Evolutionary conservation across 1,140 invertebrate species (phyloP).

Genomic region (Dendroctonus ponderosae): DNA sequence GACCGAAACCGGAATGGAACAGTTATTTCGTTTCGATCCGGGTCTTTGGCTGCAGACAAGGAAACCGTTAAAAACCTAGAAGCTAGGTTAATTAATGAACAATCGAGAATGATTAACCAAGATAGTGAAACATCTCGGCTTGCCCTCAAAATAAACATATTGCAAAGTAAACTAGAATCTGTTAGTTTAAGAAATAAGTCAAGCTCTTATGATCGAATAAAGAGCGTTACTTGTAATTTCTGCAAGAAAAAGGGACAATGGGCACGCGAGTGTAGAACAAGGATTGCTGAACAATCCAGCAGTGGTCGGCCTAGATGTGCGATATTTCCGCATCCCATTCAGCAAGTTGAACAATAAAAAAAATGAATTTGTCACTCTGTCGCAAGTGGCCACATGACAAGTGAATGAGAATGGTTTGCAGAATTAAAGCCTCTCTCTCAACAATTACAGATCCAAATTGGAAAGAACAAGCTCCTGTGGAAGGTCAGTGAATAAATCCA

Average conservation of each 20-base stretch:
- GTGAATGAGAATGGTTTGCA: conserved; percentile 9
- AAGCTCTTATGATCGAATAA: neutral
- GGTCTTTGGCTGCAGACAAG: conserved; percentile 39
- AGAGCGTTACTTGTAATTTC: conserved; percentile 18
- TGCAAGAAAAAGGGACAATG: conserved; percentile 21
- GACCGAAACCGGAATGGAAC: too few species aligned
- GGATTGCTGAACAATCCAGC: too few species aligned
- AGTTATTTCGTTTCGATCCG: conserved; percentile 44
- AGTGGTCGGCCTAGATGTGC: too few species aligned
- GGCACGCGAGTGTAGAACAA: conserved; percentile 21
- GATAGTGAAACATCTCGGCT: conserved; percentile 35
- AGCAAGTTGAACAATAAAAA: too few species aligned
- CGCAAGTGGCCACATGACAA: too few species aligned
- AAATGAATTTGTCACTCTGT: too few species aligned
- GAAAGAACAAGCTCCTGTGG: conserved; percentile 38
- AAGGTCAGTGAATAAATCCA: too few species aligned
- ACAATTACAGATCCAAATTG: conserved; percentile 30
- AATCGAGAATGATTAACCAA: too few species aligned
- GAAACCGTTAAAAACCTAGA: conserved; percentile 40
- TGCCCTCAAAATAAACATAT: conserved; percentile 34
- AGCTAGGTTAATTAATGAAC: conserved; percentile 45
- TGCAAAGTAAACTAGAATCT: conserved; percentile 16
- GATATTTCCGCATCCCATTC: too few species aligned
- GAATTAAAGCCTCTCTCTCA: conserved; percentile 8
- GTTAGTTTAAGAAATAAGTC: conserved; percentile 4